Evolutionary conservation across 1,140 invertebrate species (phyloP).

Genomic region (Myzus persicae): DNA sequence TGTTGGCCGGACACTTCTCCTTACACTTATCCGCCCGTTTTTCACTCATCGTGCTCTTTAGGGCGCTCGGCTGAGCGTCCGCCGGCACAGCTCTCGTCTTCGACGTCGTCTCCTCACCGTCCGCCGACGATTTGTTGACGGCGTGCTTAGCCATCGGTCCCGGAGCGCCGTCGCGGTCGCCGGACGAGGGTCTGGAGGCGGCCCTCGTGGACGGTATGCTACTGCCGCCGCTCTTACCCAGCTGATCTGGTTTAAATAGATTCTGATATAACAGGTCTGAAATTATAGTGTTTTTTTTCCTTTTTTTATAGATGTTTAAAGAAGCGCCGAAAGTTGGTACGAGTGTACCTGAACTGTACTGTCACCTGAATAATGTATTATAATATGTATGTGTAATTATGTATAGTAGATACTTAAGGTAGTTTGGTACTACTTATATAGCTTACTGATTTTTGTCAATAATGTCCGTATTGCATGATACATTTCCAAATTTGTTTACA

Average conservation of each 20-base stretch:
- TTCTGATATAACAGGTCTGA: constrained; percentile 57
- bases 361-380: background rate
- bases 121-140: constrained; percentile 3
- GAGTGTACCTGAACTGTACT: too few relatives aligned
- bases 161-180: background rate
- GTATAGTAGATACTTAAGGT: background rate
- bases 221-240: background rate
- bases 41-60: background rate
- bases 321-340: background rate
- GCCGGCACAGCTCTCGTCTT: constrained; percentile 29
- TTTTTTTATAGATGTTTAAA: background rate
- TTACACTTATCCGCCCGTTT: constrained; percentile 47
- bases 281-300: constrained; percentile 14
- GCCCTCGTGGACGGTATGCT: background rate
- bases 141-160: constrained; percentile 38
- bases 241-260: constrained; percentile 54
- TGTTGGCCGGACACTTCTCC: constrained; percentile 50
- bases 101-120: background rate
- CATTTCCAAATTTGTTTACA: background rate
- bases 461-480: background rate
- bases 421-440: background rate
- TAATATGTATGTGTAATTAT: too few relatives aligned
- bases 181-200: background rate
- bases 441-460: background rate
- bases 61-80: background rate